phyloP scores from a whole-genome alignment of 2,113 vertebrate genomes.

The Apodemus sylvaticus region DNA sequence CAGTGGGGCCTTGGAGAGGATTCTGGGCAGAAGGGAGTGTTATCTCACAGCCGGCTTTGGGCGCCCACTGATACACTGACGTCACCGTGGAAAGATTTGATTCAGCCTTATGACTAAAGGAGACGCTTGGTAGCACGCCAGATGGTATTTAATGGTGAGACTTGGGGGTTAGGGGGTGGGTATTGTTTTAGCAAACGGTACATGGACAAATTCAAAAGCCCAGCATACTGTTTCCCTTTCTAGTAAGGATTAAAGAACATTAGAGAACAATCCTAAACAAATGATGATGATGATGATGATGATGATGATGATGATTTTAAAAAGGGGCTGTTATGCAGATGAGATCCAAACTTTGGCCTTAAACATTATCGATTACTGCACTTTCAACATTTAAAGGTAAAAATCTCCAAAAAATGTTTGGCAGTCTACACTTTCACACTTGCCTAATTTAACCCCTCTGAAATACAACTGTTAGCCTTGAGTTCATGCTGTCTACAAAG shows the following conservation, averaged over 20 bases:
- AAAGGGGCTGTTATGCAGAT: background rate
- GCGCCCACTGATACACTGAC: background rate
- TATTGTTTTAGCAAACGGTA: background rate
- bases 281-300: background rate
- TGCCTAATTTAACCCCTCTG: constrained; percentile 39
- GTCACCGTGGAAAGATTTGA: background rate
- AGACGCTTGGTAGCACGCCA: background rate
- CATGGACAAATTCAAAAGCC: background rate
- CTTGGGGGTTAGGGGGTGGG: background rate
- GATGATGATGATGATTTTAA: too few species aligned
- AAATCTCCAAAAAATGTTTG: background rate
- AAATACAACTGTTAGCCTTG: background rate
- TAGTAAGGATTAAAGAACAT: background rate
- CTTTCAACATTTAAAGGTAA: constrained; percentile 15
- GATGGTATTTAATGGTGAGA: background rate
- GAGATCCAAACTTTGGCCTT: background rate
- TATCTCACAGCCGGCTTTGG: background rate
- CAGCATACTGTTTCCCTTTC: background rate
- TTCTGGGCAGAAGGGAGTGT: background rate
- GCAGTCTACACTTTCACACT: background rate
- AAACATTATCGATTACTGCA: background rate
- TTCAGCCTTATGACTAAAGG: constrained; percentile 1
- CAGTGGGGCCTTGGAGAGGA: background rate
- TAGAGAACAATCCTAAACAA: background rate
- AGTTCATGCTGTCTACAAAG: background rate